Evolutionary conservation across 2,888 invertebrate species (phyloP).

Genomic region (Protodeltote pygarga): DNA sequence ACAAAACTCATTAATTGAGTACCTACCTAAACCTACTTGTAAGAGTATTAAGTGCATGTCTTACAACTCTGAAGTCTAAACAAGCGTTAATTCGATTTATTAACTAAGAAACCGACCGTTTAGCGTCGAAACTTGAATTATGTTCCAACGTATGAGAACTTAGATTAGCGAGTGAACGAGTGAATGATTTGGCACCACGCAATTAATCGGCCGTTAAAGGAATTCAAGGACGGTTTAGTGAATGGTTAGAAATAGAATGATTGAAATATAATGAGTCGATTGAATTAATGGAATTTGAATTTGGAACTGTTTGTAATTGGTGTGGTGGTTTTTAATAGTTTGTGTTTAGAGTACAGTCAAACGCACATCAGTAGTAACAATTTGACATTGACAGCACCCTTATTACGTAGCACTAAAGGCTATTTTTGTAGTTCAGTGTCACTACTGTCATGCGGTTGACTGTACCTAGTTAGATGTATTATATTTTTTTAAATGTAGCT

Average conservation of each 20-base stretch:
- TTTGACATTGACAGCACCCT: too few species aligned
- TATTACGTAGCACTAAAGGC: too few species aligned
- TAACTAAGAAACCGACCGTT: slow-evolving; percentile 49
- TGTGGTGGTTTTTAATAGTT: slow-evolving; percentile 15
- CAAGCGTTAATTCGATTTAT: slow-evolving; percentile 60
- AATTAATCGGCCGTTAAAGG: slow-evolving; percentile 42
- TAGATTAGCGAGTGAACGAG: slow-evolving; percentile 37
- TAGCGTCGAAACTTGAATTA: slow-evolving; percentile 47
- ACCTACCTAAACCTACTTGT: too few species aligned
- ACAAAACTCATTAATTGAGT: too few species aligned
- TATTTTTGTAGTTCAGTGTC: too few species aligned
- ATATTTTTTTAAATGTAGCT: too few species aligned
- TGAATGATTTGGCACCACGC: slow-evolving; percentile 47
- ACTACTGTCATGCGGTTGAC: too few species aligned
- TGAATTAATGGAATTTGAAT: slow-evolving; percentile 30
- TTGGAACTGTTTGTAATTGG: slow-evolving; percentile 38
- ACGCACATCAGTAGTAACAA: too few species aligned
- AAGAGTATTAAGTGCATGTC: slow-evolving; percentile 13
- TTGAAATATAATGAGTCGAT: slow-evolving; percentile 46
- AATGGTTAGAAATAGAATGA: slow-evolving; percentile 43
- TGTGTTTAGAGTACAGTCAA: too few species aligned
- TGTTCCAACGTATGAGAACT: slow-evolving; percentile 42
- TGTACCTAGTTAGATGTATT: too few species aligned
- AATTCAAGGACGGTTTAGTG: slow-evolving; percentile 44
- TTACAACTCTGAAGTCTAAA: slow-evolving; percentile 1